phyloP scores from a whole-genome alignment of 1,140 invertebrate species.

The Trissolcus basalis region DNA sequence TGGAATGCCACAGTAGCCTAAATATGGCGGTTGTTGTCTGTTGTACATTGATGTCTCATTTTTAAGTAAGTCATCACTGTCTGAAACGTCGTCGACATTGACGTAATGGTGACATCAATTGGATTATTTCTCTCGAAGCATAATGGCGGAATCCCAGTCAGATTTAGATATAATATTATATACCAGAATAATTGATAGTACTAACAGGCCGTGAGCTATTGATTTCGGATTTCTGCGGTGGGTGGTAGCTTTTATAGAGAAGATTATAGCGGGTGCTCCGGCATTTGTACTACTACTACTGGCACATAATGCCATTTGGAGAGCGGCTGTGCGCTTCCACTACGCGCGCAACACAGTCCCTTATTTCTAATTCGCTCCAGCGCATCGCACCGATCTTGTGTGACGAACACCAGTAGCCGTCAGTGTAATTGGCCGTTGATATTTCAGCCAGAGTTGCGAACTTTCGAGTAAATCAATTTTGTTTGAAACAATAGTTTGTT shows the following conservation, averaged over 20 bases:
- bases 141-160: constrained; percentile 38
- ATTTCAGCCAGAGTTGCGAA: constrained; percentile 23
- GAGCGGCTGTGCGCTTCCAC: constrained; percentile 12
- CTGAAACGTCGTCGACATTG: no score
- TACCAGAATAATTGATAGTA: constrained; percentile 62
- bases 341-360: constrained; percentile 34
- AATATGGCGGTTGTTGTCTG: no score
- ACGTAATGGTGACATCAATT: constrained; percentile 17
- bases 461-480: constrained; percentile 4
- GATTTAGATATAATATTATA: constrained; percentile 55
- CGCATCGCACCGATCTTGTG: constrained; percentile 36
- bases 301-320: constrained; percentile 49
- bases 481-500: no score
- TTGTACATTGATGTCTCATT: no score
- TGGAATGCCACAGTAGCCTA: no score
- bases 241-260: constrained; percentile 65
- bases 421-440: constrained; percentile 44
- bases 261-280: constrained; percentile 62
- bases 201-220: constrained; percentile 68
- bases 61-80: no score
- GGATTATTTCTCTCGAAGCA: constrained; percentile 45
- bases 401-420: constrained; percentile 23
- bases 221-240: constrained; percentile 66
- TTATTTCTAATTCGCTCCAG: constrained; percentile 40
- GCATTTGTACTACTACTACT: constrained; percentile 48